Conservation (phyloP, 2,888 invertebrate species). For the Eugnorisma glareosa region DNA sequence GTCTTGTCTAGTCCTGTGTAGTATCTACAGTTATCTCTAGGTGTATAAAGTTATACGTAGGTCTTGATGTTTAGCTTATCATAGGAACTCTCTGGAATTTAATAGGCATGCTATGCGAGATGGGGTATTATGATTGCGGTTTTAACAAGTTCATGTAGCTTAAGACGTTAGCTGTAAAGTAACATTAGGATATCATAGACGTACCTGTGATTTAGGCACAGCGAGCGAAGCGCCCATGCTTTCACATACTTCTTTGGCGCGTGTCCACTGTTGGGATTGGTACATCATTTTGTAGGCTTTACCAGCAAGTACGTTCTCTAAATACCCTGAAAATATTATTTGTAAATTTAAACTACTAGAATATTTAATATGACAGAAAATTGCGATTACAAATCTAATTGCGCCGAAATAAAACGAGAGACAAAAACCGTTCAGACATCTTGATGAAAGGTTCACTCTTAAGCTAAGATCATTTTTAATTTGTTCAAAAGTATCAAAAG, state of each 20-base stretch:
- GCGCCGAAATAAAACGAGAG: not conserved
- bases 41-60: not conserved
- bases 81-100: too few relatives aligned
- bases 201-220: slow-evolving; percentile 80
- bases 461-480: not conserved
- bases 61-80: not conserved
- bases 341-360: not conserved
- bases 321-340: slow-evolving; percentile 71
- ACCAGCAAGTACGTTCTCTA: slow-evolving; percentile 67
- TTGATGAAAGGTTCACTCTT: not conserved
- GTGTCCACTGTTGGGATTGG: slow-evolving; percentile 75
- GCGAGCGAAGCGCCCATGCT: slow-evolving; percentile 76
- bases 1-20: not conserved
- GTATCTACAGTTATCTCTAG: not conserved
- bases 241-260: slow-evolving; percentile 73
- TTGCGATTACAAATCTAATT: not conserved
- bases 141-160: too few relatives aligned
- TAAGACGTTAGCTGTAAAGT: not conserved
- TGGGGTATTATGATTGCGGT: not conserved
- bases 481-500: not conserved
- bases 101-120: not conserved
- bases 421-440: not conserved
- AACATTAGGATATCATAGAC: not conserved
- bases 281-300: slow-evolving; percentile 78
- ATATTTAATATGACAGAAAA: not conserved